Evolutionary conservation across 2,888 invertebrate species (phyloP).

Genomic region (Ichneumoninae sp.): DNA sequence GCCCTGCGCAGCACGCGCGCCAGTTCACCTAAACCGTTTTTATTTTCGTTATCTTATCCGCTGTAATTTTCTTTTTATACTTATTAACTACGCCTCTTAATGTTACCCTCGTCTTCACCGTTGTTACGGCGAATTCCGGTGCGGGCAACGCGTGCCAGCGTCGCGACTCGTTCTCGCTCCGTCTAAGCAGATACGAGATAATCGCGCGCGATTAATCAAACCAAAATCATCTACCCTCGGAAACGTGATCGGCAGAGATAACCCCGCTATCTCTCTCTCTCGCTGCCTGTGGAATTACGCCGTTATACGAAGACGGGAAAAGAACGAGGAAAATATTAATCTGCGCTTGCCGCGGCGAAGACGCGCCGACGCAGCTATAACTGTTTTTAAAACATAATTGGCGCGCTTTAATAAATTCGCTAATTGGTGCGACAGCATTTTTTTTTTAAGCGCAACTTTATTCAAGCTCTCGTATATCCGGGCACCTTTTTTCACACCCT

Average conservation of each 20-base stretch:
- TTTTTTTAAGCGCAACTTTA: neutral
- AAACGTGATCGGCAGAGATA: slow-evolving; percentile 1
- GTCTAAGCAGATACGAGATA: slow-evolving; percentile 16
- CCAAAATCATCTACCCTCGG: neutral
- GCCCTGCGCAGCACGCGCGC: slow-evolving; percentile 12
- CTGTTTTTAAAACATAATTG: slow-evolving; percentile 42
- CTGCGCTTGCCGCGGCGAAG: neutral
- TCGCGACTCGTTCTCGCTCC: slow-evolving; percentile 27
- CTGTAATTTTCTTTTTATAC: slow-evolving; percentile 19
- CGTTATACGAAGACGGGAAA: neutral
- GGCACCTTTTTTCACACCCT: slow-evolving; percentile 27
- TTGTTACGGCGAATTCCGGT: slow-evolving; percentile 49
- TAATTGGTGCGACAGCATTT: slow-evolving; percentile 27
- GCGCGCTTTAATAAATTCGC: slow-evolving; percentile 15
- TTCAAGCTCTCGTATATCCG: slow-evolving; percentile 1
- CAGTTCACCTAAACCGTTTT: slow-evolving; percentile 73
- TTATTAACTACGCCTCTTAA: slow-evolving; percentile 71
- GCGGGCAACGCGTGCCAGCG: slow-evolving; percentile 9
- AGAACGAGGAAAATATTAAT: neutral
- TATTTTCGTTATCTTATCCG: slow-evolving; percentile 68
- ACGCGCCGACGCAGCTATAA: slow-evolving; percentile 31
- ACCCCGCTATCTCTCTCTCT: neutral
- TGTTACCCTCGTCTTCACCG: slow-evolving; percentile 72
- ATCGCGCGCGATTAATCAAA: neutral
- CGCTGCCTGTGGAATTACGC: neutral